Evolutionary conservation across 64 coral and sea anemone genomes (phyloP).

Genomic region (Montipora capricornis): DNA sequence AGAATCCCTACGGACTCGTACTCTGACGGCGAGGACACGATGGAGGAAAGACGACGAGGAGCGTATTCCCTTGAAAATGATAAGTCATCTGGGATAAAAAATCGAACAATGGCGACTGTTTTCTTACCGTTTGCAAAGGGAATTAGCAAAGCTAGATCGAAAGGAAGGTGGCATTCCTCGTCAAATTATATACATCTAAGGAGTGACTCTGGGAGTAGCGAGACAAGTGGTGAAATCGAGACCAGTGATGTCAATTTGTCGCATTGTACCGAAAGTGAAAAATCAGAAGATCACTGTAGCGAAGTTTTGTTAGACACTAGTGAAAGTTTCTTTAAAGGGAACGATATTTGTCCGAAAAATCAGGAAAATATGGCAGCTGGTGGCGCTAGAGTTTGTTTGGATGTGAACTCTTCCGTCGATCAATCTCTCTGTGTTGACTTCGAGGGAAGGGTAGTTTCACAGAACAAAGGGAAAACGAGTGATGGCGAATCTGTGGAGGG

Average conservation of each 20-base stretch:
- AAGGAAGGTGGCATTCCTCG: constrained; percentile 10
- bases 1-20: constrained; percentile 20
- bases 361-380: constrained; percentile 30
- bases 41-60: background rate
- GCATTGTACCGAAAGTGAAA: constrained; percentile 34
- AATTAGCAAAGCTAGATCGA: constrained; percentile 31
- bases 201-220: constrained; percentile 15
- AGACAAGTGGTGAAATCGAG: constrained; percentile 16
- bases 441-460: background rate
- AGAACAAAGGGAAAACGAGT: constrained; percentile 20
- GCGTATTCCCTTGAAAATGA: constrained; percentile 17
- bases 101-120: constrained; percentile 34
- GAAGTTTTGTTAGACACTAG: constrained; percentile 14
- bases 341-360: constrained; percentile 30
- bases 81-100: constrained; percentile 12
- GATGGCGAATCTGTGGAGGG: constrained; percentile 22
- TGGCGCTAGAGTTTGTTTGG: background rate
- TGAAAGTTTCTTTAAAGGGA: constrained; percentile 2
- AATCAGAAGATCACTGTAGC: background rate
- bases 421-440: background rate
- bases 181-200: background rate
- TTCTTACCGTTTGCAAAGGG: constrained; percentile 20
- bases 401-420: background rate
- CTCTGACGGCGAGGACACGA: background rate
- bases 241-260: background rate